Base-by-base conservation (phyloP, 2,888 invertebrate genomes). In the Thyatira batis region DNA sequence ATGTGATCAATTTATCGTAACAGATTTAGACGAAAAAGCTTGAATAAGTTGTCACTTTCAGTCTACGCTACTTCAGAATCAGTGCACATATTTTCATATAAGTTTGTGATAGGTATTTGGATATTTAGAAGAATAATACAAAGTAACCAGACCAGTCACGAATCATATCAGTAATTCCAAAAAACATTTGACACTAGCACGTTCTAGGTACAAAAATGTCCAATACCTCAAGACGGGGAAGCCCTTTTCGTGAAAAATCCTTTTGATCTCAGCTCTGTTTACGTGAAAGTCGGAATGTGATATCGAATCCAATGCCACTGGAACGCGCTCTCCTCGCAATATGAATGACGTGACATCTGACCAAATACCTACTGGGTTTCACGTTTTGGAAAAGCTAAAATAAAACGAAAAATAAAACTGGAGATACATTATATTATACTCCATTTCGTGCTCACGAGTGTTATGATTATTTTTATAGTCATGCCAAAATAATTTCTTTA, bases 231-330 rank as follows among this genome's bases (percentile, higher is more conserved):
- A 48, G 17, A 39, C 27, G 11, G 43, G 43, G 17, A 50, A 27
- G 20, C 20, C 17, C 4, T 23, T 10, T 20, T 25, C 27, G 25
- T 28, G 28, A 28, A 52, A 56, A 53, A 43, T 56, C 44, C 25
- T 20, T 50, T 56, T 55, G 55, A 53, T 57, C 51, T 50, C 53
- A 49, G 54, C 46, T 53, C 51, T 52, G 49, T 55, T 55, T 57
- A 52, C 51, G 50, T 52, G 49, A 44, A 51, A 53, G 48, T 20
- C 30, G 49, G 52, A 49, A 52, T 55, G 51, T 30, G 49, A 57
- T 57, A 50, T 50, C 43, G 51, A 45, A 51, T 53, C 52, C 53
- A 50, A 50, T 28, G 51, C 39, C 50, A 27, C 23, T 48, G 50
- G 20, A 50, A 25, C 27, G 51, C 44, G 27, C 49, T 55, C 51